Base-by-base conservation (phyloP, 2,113 vertebrate genomes). In the Callaeas wilsoni region DNA sequence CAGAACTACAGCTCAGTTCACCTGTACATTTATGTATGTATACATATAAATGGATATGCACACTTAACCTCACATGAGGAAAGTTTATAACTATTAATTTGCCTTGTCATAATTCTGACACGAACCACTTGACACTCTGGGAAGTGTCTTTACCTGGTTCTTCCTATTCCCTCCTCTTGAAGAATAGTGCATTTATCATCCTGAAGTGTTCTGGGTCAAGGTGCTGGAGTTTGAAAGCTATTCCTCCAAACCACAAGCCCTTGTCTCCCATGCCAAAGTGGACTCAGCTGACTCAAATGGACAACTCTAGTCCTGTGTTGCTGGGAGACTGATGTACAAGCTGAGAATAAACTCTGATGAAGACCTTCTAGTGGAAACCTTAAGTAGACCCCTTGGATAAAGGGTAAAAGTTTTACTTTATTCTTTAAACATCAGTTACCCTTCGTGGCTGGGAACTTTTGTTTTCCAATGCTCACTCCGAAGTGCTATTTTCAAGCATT, bases 1-100 rank as follows among this genome's bases (percentile, higher is more conserved):
- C 55, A 79, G 46, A 87, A 20, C 32, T 79, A 13, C 21, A 49
- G 19, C 49, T 76, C 50, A 19, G 37, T 55, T 89, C 33, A 64
- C 11, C 26, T 27, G 9, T 11, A 65, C 5, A 19, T 62, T 30
- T 44, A 14, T 16, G 11, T 41, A 32, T 16, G 20, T 15, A 32
- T 7, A 42, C 3, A 10, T 15, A 33, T 12, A 59, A 6, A 6
- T 30, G 10, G 30, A 60, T 19, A 13, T 0, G 1, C 2, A 35
- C 25, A 39, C 12, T 53, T 55, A 47, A 25, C 47, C 42, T 85
- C 52, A 49, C 15, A 10, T 4, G 4, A 29, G 35, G 13, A 15
- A 68, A 79, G n/a, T 39, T 80, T 39, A 5, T 25, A 73, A 39
- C 16, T 10, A 22, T 67, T 87, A 22, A 15, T 73, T 50, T 55